Base-by-base conservation (phyloP, 2,888 invertebrate species). In the Gibbula magus region DNA sequence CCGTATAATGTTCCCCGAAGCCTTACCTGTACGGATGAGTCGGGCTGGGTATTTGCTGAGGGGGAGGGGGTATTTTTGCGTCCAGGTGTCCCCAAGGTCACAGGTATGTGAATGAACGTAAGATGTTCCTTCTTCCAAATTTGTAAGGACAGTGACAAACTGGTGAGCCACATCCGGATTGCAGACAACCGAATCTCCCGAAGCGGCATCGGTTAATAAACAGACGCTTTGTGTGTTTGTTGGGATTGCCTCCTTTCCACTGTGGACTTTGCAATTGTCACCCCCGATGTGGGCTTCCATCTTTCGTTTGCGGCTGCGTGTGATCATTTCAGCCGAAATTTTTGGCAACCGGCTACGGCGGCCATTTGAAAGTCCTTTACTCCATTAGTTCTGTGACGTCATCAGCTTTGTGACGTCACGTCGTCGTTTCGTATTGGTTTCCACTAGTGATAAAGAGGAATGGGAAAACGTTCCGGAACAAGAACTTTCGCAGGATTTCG, bases 51-150 rank as follows among this genome's bases (percentile, higher is more conserved):
- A 85, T 52, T 85, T 86, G 78, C 89, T 88, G 7, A 90, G 82
- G 2, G 90, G 90, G 3, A 87, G 76, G 0, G 89, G 89, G 45
- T 88, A 90, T 79, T 86, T 88, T 67, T 88, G 85, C 7, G 81
- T 83, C 91, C 91, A 91, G 16, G 89, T 85, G 56, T 91, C 91
- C 7, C 89, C 90, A 53, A 91, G 82, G 13, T 90, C 90, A 78
- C 91, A 91, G 20, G 85, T 82, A 75, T 89, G 87, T 39, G 84
- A 82, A 70, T 84, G 84, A 8, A 87, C 82, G 20, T 86, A 86
- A 5, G 83, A 76, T 1, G 79, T 77, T 16, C 79, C 79, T 25
- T 77, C 79, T 20, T 78, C 77, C 5, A 79, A 78, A 10, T 79
- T 77, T 7, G 83, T 77, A 18, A 89, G 79, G 20, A 88, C 80